These are phyloP conservation scores for Odontesthes bonariensis DNA, from an alignment of 2,113 vertebrate genomes.

Conservation along the genomic window DNA sequence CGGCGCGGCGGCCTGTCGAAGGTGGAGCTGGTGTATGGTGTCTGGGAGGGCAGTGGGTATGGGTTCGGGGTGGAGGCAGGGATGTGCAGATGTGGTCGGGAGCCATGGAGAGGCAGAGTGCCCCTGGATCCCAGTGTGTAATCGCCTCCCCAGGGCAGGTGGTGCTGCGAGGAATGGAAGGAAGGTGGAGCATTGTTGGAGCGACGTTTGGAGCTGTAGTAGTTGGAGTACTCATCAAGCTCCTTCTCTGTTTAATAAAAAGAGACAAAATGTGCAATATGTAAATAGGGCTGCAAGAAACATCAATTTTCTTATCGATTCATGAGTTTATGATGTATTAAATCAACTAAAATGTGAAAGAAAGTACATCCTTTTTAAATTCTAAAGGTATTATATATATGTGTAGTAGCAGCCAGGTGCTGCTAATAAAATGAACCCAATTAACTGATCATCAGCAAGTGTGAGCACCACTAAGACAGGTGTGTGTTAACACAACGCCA, in stretches of 20 bases:
- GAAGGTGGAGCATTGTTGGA: conserved; percentile 79
- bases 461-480: too few relatives aligned
- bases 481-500: too few relatives aligned
- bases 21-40: conserved; percentile 64
- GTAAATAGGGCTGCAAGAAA: background rate
- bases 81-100: conserved; percentile 79
- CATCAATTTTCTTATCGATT: background rate
- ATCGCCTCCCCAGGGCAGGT: conserved; percentile 81
- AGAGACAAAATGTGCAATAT: background rate
- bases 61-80: conserved; percentile 83
- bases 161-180: conserved; percentile 85
- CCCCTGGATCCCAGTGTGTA: conserved; percentile 82
- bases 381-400: too few relatives aligned
- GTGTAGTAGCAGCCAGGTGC: too few relatives aligned
- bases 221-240: conserved; percentile 89
- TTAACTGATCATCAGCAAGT: too few relatives aligned
- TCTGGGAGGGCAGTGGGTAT: conserved; percentile 80
- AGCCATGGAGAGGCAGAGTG: conserved; percentile 87
- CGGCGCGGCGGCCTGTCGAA: conserved; percentile 76
- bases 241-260: conserved; percentile 83
- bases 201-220: conserved; percentile 86
- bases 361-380: too few relatives aligned
- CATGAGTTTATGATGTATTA: background rate
- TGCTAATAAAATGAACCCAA: too few relatives aligned
- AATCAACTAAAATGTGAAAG: too few relatives aligned